Conservation (phyloP, 2,113 vertebrate species). For the Tachysurus fulvidraco region DNA sequence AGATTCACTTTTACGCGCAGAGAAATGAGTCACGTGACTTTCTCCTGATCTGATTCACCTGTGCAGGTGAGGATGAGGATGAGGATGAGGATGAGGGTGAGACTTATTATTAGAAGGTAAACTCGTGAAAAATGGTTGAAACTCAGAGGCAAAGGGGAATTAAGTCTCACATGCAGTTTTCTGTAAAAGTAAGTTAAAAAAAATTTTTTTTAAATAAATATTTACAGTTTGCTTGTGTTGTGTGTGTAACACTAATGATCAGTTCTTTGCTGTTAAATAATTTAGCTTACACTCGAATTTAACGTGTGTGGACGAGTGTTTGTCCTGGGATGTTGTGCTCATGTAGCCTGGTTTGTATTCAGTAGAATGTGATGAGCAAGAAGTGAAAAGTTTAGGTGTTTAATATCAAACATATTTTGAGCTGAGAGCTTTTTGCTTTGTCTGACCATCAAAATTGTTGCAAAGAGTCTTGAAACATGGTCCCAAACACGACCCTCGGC, state of each 20-base stretch:
- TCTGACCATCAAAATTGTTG: not conserved
- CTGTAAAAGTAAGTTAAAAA: not conserved
- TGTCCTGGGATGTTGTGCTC: not conserved
- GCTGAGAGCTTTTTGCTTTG: not conserved
- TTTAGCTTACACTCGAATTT: not conserved
- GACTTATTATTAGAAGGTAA: not conserved
- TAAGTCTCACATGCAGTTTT: not conserved
- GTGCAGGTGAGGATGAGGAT: not conserved
- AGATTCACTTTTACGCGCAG: not conserved
- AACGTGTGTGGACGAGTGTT: not conserved
- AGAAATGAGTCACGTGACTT: not conserved
- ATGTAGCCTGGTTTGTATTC: not conserved
- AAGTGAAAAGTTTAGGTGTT: not conserved
- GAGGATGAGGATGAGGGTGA: not conserved
- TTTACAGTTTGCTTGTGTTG: not conserved
- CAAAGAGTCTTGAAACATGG: not conserved
- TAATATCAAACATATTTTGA: not conserved
- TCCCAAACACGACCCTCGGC: not conserved
- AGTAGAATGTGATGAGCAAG: not conserved
- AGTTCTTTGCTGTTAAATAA: not conserved
- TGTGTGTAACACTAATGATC: not conserved
- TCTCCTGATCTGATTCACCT: conserved; percentile 7
- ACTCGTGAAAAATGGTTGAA: not conserved
- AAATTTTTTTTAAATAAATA: not conserved
- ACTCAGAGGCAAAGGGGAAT: not conserved